Evolutionary conservation across 2,888 invertebrate species (phyloP), one percentile per base, ranked within the genome.

Genomic region (Sphaerophoria rueppellii): DNA sequence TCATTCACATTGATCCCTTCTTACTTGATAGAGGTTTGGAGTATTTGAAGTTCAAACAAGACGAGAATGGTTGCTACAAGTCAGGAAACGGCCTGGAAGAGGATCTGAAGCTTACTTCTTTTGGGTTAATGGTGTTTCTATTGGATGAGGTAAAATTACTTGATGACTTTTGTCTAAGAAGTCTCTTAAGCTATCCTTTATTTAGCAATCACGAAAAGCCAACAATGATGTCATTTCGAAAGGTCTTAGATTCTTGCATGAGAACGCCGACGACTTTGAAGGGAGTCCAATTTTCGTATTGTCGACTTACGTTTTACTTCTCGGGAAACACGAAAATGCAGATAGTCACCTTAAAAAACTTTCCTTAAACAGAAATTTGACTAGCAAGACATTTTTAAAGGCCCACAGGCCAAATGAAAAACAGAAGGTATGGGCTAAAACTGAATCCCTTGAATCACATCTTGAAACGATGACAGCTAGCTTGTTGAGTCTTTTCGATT

Each of bases 21-120:
- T 93, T 96, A 3, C 93, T 97, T 65, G 92, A 93, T 0, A 92
- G 93, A 48, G 95, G 96, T 5, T 91, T 96, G 11, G 92, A 93
- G 40, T 98, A 96, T 95, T 92, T 98, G 37, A 92, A 94, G 0
- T 92, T 92, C 6, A 93, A 94, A 80, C 97, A 97, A 92, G 93
- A 93, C 4, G 89, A 93, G 3, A 95, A 96, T 88, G 97, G 97
- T 60, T 95, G 95, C 87, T 97, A 97, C 90, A 93, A 94, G 0
- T 97, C 98, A 92, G 93, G 94, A 32, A 97, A 96, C 40, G 93
- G 94, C 86, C 94, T 96, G 24, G 87, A 88, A 9, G 94, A 95
- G 83, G 94, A 95, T 40, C 92, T 96, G 6, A 94, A 96, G 0
- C 91, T 97, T 16, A 96, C 97, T 0, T 96, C 97, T 0, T 97